Conservation (phyloP, 2,888 invertebrate species). For the Ormyrus nitidulus region DNA sequence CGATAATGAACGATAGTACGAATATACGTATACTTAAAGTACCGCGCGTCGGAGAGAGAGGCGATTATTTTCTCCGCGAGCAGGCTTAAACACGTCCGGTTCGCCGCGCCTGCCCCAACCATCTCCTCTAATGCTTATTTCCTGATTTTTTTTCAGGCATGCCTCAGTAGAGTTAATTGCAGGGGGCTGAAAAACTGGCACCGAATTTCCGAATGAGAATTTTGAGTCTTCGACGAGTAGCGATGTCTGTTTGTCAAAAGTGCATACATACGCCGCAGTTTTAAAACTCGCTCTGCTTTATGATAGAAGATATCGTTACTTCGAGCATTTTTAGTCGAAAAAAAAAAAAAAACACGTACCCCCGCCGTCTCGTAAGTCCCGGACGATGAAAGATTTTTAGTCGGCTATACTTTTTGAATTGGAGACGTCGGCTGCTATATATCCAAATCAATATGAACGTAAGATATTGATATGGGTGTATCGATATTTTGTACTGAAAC, state of each 20-base stretch:
- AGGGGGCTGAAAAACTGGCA: conserved; percentile 14
- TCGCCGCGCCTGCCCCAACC: conserved; percentile 7
- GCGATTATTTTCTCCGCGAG: background rate
- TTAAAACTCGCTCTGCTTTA: conserved; percentile 21
- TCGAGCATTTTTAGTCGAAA: conserved; percentile 5
- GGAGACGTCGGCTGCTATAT: conserved; percentile 71
- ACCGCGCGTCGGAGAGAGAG: background rate
- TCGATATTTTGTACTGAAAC: conserved; percentile 72
- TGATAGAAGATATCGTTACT: conserved; percentile 32
- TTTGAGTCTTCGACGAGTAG: conserved; percentile 27
- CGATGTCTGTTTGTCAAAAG: conserved; percentile 37
- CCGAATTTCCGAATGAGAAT: conserved; percentile 14
- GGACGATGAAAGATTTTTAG: conserved; percentile 1
- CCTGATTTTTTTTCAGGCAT: conserved; percentile 44
- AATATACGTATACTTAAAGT: too few relatives aligned
- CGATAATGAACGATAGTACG: background rate
- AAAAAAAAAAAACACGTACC: conserved; percentile 8
- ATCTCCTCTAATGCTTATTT: conserved; percentile 41
- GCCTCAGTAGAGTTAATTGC: conserved; percentile 32
- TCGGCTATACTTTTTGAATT: conserved; percentile 65
- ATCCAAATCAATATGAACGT: conserved; percentile 73
- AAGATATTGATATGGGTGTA: conserved; percentile 74
- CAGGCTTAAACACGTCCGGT: background rate
- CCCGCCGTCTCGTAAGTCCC: conserved; percentile 11
- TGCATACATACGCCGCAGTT: conserved; percentile 10